Base-by-base conservation (phyloP, 2,113 vertebrate species). In the Bothrops jararaca region DNA sequence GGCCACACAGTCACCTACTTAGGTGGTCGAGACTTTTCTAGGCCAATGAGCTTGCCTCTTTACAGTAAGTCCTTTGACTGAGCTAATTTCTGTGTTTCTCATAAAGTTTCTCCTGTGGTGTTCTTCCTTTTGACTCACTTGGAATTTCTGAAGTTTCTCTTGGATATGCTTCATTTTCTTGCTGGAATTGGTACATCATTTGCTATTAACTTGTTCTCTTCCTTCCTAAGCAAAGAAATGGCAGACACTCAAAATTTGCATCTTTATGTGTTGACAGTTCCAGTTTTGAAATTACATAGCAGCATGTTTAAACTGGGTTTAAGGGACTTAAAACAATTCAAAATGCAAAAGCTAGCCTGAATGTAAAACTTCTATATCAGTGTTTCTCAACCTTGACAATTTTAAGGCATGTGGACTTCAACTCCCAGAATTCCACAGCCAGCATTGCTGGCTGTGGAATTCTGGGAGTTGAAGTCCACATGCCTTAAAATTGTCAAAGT, bases 71-170 rank as follows among this genome's bases (percentile, higher is more conserved):
- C 94, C 95, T 97, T 97, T 97, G 89, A 96, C 90, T 93, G 94
- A 97, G 95, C 74, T 18, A 94, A 91, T 92, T 96, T 94, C 97
- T 96, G 95, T 96, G 95, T 96, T 96, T 95, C 96, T 97, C 97
- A 95, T 96, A 96, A 95, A 96, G 96, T 69, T 95, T 95, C 96
- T 97, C 95, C 96, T 97, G 97, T 97, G 96, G 96, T 97, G 96
- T 96, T 95, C 96, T 95, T 98, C 95, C 95, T 97, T 97, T 97
- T 96, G 97, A 96, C 97, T 98, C 95, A 94, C 96, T 97, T 97
- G 97, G 97, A 98, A 98, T 94, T 96, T 91, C 1, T 1, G 0
- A 96, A 97, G 97, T 98, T 98, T 97, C 96, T 97, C 95, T 98
- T 97, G 97, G 97, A 97, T 94, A 88, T 94, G 94, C 92, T 96